Percentiles rank a stretch among this genome's conserved stretches.
Evolutionary conservation across 2,797 vertebrate species (phyloP).

Genomic region (Limnodromus scolopaceus): DNA sequence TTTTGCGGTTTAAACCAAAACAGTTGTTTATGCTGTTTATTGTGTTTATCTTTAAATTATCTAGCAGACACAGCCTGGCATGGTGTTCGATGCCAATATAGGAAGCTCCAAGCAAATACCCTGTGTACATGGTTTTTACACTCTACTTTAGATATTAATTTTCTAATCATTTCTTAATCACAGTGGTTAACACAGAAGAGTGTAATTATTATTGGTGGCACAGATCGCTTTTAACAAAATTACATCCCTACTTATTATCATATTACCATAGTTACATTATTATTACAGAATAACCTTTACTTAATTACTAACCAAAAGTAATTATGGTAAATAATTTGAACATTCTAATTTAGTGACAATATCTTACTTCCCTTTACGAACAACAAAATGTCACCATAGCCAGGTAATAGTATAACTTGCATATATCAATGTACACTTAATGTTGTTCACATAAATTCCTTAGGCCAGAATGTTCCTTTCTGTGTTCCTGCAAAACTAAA

Average conservation of each 20-base stretch:
- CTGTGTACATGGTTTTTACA: neutral
- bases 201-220: neutral
- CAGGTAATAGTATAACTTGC: neutral
- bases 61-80: neutral
- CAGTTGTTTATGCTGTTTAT: neutral
- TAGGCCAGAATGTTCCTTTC: neutral
- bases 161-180: neutral
- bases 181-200: neutral
- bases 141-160: neutral
- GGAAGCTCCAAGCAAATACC: neutral
- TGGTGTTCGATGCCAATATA: neutral
- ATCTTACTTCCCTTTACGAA: neutral
- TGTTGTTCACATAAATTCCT: neutral
- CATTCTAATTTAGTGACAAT: neutral
- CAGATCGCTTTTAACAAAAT: neutral
- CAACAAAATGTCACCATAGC: neutral
- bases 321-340: neutral
- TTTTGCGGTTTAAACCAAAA: neutral
- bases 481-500: neutral
- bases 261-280: neutral
- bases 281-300: slow-evolving; percentile 17
- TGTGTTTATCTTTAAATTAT: neutral
- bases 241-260: neutral
- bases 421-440: neutral
- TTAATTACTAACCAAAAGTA: neutral